A percentile compares a stretch with the other conserved stretches of the same genome.
phyloP scores from a whole-genome alignment of 2,113 vertebrate genomes.

The Pseudolaguvia tuberculata region DNA sequence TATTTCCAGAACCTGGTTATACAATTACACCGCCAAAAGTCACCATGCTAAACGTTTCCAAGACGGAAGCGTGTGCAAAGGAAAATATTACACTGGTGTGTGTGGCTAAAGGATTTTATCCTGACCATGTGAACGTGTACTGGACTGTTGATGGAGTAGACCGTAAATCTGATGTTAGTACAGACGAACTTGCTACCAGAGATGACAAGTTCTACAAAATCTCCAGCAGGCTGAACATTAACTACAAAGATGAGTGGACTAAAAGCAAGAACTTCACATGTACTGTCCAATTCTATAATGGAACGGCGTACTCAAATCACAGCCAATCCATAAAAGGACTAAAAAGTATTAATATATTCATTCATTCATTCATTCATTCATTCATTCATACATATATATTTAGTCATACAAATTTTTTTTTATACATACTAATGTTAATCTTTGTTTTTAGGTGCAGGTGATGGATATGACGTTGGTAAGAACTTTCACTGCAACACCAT shows the following conservation, averaged over 20 bases:
- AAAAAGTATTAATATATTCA: background rate
- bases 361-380: background rate
- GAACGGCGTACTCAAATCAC: accelerated
- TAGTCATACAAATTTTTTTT: background rate
- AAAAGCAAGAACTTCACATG: conserved; percentile 62
- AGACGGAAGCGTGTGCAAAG: background rate
- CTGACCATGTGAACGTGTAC: conserved; percentile 1
- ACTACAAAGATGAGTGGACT: conserved; percentile 55
- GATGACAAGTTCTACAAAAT: conserved; percentile 50
- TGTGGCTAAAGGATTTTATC: background rate
- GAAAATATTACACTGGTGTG: conserved; percentile 16
- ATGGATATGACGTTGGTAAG: background rate
- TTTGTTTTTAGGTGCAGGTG: background rate
- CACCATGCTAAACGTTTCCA: background rate
- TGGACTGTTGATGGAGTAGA: background rate
- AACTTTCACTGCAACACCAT: background rate
- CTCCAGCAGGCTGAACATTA: conserved; percentile 72
- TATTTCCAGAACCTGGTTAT: background rate
- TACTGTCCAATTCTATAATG: conserved; percentile 50
- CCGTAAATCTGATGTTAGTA: background rate
- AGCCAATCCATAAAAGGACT: conserved; percentile 31
- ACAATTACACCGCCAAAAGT: accelerated
- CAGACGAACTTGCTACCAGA: background rate
- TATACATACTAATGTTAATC: background rate
- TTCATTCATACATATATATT: background rate